A percentile compares a stretch with the other conserved stretches of the same genome.
These are phyloP conservation scores for Dysmachus trigonus DNA, from an alignment of 2,888 invertebrate species.

Conservation along the genomic window DNA sequence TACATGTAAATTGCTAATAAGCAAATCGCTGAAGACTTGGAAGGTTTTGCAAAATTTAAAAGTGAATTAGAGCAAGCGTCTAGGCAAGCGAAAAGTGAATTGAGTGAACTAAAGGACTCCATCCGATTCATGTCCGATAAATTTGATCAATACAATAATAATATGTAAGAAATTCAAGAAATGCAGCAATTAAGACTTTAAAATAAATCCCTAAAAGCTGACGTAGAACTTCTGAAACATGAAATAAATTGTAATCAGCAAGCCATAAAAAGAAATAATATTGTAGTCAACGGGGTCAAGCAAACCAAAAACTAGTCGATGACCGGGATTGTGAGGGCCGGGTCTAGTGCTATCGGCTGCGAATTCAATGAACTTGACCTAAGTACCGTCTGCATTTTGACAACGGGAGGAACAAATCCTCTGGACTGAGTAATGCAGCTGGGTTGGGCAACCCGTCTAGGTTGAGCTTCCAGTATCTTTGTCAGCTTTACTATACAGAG, in stretches of 20 bases:
- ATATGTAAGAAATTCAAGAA: not conserved
- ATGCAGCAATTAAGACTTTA: not conserved
- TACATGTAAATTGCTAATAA: not conserved
- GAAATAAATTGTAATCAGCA: no score
- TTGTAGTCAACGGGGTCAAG: no score
- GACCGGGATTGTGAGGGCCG: not conserved
- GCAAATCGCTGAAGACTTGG: not conserved
- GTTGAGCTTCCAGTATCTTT: not conserved
- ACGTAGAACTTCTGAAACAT: no score
- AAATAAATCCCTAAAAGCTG: not conserved
- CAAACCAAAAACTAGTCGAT: not conserved
- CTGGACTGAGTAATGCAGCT: no score
- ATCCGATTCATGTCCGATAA: not conserved
- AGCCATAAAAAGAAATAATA: no score
- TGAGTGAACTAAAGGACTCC: not conserved
- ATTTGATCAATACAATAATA: no score
- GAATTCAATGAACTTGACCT: not conserved
- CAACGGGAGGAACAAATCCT: no score
- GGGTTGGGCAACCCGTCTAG: no score
- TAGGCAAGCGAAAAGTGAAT: not conserved
- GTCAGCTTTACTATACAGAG: not conserved
- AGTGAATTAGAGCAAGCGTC: not conserved
- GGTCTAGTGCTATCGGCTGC: not conserved
- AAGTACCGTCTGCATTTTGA: no score
- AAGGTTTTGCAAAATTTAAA: not conserved